Percentiles rank a stretch among this genome's conserved stretches.
Conservation (phyloP, 2,113 vertebrate species). For the Lagopus leucura region DNA sequence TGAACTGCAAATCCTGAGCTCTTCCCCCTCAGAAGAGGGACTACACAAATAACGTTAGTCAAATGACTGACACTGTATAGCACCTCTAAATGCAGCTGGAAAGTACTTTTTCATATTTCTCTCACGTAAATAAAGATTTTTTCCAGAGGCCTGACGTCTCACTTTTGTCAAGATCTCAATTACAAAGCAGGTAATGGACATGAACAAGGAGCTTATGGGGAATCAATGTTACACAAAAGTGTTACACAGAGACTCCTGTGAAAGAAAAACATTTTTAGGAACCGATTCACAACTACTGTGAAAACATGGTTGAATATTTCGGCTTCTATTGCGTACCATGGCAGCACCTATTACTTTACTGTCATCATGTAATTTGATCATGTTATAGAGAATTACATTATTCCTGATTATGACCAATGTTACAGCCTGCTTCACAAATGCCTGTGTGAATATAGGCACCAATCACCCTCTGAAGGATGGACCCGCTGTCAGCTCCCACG, state of each 20-base stretch:
- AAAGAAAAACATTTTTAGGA: neutral
- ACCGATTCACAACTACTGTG: neutral
- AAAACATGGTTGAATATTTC: neutral
- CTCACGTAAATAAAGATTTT: neutral
- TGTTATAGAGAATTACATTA: neutral
- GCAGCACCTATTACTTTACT: neutral
- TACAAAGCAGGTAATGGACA: neutral
- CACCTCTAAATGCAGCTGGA: neutral
- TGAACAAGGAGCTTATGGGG: neutral
- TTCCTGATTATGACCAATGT: neutral
- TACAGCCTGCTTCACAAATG: neutral
- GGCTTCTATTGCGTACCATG: neutral
- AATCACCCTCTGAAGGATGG: neutral
- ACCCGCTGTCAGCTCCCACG: neutral
- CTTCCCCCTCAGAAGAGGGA: neutral
- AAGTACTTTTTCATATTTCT: neutral
- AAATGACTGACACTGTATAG: neutral
- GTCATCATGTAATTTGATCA: neutral
- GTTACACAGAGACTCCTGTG: neutral
- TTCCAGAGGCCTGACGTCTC: neutral
- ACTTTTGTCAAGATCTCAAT: neutral
- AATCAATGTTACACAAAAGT: neutral
- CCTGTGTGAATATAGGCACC: neutral
- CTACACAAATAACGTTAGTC: neutral
- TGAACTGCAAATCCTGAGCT: constrained; percentile 41